Percentiles rank a stretch among this genome's conserved stretches.
These are phyloP conservation scores for Atherinosoma microstoma DNA, from an alignment of 2,797 vertebrate species.

Conservation along the genomic window DNA sequence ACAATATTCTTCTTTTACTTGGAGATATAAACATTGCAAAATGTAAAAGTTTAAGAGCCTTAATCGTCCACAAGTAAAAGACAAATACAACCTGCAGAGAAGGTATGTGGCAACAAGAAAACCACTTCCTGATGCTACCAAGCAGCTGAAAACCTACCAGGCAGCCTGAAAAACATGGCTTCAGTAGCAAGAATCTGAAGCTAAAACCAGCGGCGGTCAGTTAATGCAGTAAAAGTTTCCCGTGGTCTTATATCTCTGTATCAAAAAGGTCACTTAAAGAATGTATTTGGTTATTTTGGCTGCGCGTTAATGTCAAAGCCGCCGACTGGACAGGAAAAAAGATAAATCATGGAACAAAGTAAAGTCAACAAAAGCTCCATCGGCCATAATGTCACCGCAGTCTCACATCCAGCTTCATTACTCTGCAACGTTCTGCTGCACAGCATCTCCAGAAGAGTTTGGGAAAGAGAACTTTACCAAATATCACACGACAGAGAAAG, in stretches of 20 bases:
- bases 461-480: no score
- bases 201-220: background rate
- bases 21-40: no score
- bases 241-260: conserved; percentile 26
- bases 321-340: background rate
- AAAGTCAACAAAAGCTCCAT: conserved; percentile 3
- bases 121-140: conserved; percentile 60
- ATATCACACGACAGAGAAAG: no score
- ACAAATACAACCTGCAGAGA: background rate
- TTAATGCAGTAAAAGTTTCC: background rate
- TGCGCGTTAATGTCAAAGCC: conserved; percentile 17
- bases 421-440: background rate
- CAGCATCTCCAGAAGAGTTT: no score
- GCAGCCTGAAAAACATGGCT: background rate
- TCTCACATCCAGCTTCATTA: background rate
- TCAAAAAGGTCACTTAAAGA: conserved; percentile 26
- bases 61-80: background rate
- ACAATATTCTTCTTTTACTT: no score
- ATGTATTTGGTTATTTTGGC: conserved; percentile 47
- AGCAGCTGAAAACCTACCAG: background rate
- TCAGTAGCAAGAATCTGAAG: background rate
- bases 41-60: no score
- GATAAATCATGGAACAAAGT: conserved; percentile 40
- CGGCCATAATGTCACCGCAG: conserved; percentile 1
- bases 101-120: conserved; percentile 46